These are phyloP conservation scores for Melitaea athalia DNA, from an alignment of 2,888 invertebrate genomes.

Conservation along the genomic window DNA sequence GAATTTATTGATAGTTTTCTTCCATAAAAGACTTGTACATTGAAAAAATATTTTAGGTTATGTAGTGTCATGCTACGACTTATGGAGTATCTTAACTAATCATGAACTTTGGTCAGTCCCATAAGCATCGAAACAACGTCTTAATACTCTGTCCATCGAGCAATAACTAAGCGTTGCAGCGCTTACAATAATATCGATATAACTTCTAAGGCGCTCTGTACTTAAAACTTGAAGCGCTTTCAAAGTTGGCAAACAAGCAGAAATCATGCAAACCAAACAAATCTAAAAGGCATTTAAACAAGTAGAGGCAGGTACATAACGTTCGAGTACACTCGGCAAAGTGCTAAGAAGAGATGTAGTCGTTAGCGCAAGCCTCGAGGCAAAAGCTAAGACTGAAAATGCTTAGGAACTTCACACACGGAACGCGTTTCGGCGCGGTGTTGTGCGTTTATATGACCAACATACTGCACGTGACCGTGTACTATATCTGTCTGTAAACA, in stretches of 20 bases:
- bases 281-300: slow-evolving; percentile 38
- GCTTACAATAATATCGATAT: slow-evolving; percentile 7
- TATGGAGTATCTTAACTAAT: too few relatives aligned
- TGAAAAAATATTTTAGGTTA: not conserved
- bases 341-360: slow-evolving; percentile 44
- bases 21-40: too few relatives aligned
- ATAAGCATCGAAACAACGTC: too few relatives aligned
- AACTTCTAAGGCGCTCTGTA: slow-evolving; percentile 5
- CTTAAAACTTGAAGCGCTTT: slow-evolving; percentile 21
- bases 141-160: not conserved
- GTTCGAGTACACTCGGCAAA: slow-evolving; percentile 23
- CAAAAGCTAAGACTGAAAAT: slow-evolving; percentile 39
- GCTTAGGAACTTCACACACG: slow-evolving; percentile 8
- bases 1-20: too few relatives aligned
- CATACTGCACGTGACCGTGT: too few relatives aligned
- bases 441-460: too few relatives aligned
- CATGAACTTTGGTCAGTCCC: too few relatives aligned
- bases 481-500: too few relatives aligned
- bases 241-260: slow-evolving; percentile 30
- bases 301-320: slow-evolving; percentile 25
- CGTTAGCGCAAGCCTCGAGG: slow-evolving; percentile 58
- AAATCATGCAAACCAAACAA: slow-evolving; percentile 33
- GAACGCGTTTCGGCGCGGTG: not conserved
- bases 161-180: not conserved
- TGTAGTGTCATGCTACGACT: not conserved